These are phyloP conservation scores for Rhingia rostrata DNA, from an alignment of 2,888 invertebrate species.

Conservation along the genomic window DNA sequence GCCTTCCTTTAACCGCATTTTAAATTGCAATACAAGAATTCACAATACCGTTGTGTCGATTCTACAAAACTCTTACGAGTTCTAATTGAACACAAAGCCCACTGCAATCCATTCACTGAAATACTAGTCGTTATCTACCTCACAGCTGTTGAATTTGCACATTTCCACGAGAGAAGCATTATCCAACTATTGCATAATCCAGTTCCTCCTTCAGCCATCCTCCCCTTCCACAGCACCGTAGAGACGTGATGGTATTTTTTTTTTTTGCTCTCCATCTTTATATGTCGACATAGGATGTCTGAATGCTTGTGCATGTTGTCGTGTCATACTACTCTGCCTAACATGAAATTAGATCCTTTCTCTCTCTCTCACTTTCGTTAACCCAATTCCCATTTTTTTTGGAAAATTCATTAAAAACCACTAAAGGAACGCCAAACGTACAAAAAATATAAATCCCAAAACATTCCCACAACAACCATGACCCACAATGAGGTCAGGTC, in stretches of 20 bases:
- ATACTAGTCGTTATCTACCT: conserved; percentile 39
- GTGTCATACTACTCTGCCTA: conserved; percentile 25
- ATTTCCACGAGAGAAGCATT: conserved; percentile 38
- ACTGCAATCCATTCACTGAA: conserved; percentile 48
- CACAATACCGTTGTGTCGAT: neutral
- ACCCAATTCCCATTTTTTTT: conserved; percentile 47
- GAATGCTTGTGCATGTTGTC: conserved; percentile 26
- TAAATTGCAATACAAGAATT: neutral
- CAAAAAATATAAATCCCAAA: conserved; percentile 33
- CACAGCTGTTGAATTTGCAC: conserved; percentile 69
- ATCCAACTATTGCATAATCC: conserved; percentile 54
- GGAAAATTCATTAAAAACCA: conserved; percentile 60
- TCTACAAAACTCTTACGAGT: neutral
- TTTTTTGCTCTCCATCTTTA: neutral
- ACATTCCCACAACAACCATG: conserved; percentile 52
- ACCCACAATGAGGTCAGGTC: conserved; percentile 70
- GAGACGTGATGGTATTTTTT: neutral
- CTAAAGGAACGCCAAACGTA: conserved; percentile 10
- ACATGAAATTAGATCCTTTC: conserved; percentile 36
- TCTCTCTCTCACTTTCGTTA: conserved; percentile 6
- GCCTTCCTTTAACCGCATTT: neutral
- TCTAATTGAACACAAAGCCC: conserved; percentile 53
- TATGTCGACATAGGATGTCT: conserved; percentile 36
- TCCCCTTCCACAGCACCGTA: neutral
- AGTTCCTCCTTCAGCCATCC: neutral